Conservation (phyloP, 2,113 vertebrate genomes). For the Pygoscelis antarcticus region DNA sequence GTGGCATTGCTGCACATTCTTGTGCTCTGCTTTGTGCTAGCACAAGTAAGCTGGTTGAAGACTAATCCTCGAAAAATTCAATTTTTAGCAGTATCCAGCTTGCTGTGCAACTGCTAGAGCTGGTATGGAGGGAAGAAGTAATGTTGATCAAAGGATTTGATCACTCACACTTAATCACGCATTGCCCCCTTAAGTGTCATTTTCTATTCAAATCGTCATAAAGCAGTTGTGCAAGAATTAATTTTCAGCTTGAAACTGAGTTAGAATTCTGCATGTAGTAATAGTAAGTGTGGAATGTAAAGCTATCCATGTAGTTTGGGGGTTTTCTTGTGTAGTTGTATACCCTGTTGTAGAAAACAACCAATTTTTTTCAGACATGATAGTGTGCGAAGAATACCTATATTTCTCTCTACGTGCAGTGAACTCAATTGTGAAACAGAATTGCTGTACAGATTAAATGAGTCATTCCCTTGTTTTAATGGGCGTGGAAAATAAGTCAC, state of each 20-base stretch:
- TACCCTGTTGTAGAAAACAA: background rate
- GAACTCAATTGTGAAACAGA: background rate
- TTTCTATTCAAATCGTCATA: background rate
- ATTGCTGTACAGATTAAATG: background rate
- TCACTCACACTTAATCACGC: background rate
- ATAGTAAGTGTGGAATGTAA: background rate
- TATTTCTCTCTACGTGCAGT: background rate
- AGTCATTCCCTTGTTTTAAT: constrained; percentile 41
- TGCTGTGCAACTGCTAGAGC: background rate
- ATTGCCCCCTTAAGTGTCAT: background rate
- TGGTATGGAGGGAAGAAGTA: background rate
- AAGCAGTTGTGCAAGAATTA: background rate
- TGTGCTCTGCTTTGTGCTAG: background rate
- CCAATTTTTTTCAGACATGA: background rate
- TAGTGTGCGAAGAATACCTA: background rate
- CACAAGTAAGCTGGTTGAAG: background rate
- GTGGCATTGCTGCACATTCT: background rate
- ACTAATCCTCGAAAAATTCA: background rate
- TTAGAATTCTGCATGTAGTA: background rate
- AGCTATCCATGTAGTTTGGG: background rate
- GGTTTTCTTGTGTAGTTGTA: background rate
- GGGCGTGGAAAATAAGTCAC: constrained; percentile 27
- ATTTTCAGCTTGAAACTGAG: background rate
- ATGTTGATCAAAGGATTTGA: background rate
- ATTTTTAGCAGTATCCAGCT: background rate